Evolutionary conservation across 2,888 invertebrate genomes (phyloP).

Genomic region (Brachypalpus laphriformis): DNA sequence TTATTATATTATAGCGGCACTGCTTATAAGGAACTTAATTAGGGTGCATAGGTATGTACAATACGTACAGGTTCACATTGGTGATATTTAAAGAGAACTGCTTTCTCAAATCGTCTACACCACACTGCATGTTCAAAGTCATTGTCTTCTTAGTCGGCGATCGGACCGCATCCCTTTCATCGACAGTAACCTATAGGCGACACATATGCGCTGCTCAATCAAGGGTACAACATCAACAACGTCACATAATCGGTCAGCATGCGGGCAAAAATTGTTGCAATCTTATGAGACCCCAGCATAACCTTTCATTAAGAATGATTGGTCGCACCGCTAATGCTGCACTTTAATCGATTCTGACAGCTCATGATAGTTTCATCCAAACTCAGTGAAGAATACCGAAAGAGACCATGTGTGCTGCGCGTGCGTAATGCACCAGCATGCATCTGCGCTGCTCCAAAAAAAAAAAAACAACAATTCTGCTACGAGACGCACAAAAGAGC

Average conservation of each 20-base stretch:
- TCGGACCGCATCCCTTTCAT: slow-evolving; percentile 20
- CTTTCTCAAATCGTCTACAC: neutral
- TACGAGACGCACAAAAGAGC: slow-evolving; percentile 27
- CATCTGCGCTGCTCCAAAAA: slow-evolving; percentile 45
- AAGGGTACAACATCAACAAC: slow-evolving; percentile 60
- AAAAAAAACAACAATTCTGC: slow-evolving; percentile 3
- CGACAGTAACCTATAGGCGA: slow-evolving; percentile 38
- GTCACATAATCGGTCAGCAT: slow-evolving; percentile 64
- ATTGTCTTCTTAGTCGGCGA: slow-evolving; percentile 6
- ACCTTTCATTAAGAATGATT: slow-evolving; percentile 65
- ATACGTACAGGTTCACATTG: too few relatives aligned
- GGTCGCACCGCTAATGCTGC: slow-evolving; percentile 32
- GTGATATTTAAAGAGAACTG: too few relatives aligned
- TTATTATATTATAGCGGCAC: too few relatives aligned
- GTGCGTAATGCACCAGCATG: slow-evolving; percentile 70
- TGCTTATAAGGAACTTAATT: too few relatives aligned
- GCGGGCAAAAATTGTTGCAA: slow-evolving; percentile 67
- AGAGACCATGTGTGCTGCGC: slow-evolving; percentile 59
- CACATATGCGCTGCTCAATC: slow-evolving; percentile 59
- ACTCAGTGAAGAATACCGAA: slow-evolving; percentile 28
- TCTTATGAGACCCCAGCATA: slow-evolving; percentile 30
- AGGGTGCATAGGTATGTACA: too few relatives aligned
- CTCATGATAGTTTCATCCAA: slow-evolving; percentile 62
- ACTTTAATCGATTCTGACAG: slow-evolving; percentile 71
- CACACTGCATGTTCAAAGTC: neutral